Percentiles rank a stretch among this genome's conserved stretches.
Evolutionary conservation across 2,113 vertebrate genomes (phyloP).

Genomic region (Notechis scutatus): DNA sequence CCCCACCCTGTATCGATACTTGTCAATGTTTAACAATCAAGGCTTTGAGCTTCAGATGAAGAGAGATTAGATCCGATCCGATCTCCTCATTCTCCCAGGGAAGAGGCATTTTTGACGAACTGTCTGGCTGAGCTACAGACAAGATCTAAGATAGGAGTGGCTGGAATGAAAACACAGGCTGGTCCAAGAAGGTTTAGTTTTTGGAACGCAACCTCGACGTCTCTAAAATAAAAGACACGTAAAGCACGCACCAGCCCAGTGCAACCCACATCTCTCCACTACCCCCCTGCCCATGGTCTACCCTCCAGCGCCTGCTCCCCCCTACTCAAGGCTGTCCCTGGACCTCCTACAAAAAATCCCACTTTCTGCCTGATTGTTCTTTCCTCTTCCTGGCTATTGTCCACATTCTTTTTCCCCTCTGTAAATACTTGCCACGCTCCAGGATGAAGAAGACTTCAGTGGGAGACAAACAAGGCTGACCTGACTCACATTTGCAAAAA

Average conservation of each 20-base stretch:
- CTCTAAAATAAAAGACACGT: slow-evolving; percentile 44
- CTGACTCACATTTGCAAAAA: slow-evolving; percentile 53
- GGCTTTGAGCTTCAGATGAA: slow-evolving; percentile 25
- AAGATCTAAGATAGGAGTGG: background rate
- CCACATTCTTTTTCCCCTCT: slow-evolving; percentile 52
- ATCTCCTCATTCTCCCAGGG: slow-evolving; percentile 28
- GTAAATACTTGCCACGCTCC: slow-evolving; percentile 44
- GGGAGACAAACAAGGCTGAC: background rate
- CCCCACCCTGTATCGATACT: slow-evolving; percentile 43
- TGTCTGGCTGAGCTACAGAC: background rate
- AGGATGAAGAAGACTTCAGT: background rate
- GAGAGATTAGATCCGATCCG: slow-evolving; percentile 36
- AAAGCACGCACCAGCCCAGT: background rate
- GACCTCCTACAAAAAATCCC: slow-evolving; percentile 57
- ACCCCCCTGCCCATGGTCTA: background rate
- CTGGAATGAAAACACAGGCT: background rate
- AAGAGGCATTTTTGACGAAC: background rate
- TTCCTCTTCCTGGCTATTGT: slow-evolving; percentile 62
- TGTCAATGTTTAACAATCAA: slow-evolving; percentile 40
- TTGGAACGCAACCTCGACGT: slow-evolving; percentile 25
- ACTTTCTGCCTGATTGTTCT: slow-evolving; percentile 65
- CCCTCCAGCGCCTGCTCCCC: slow-evolving; percentile 38
- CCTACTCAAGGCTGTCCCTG: slow-evolving; percentile 27
- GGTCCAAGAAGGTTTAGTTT: background rate
- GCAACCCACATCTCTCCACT: slow-evolving; percentile 2